Evolutionary conservation across 2,797 vertebrate genomes (phyloP).

Genomic region (Argya squamiceps): DNA sequence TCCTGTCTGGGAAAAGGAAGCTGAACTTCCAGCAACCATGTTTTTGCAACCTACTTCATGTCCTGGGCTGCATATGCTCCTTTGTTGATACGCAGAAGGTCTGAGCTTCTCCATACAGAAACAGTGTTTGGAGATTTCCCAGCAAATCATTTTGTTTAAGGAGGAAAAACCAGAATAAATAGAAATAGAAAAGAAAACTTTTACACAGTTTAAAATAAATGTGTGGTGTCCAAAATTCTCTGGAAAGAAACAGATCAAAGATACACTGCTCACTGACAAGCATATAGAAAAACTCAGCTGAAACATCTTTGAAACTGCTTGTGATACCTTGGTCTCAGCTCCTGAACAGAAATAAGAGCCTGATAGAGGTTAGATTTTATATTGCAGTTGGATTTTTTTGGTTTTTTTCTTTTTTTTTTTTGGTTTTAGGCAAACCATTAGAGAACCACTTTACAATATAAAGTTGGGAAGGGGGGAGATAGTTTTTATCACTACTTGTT

Average conservation of each 20-base stretch:
- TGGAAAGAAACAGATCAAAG: background rate
- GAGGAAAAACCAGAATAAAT: background rate
- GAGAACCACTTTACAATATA: background rate
- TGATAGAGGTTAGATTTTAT: background rate
- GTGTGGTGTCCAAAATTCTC: background rate
- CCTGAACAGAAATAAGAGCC: background rate
- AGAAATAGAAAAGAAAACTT: slow-evolving; percentile 4
- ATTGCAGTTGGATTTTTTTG: background rate
- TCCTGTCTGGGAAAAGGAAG: background rate
- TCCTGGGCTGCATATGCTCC: background rate
- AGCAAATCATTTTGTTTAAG: background rate
- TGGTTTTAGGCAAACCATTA: background rate
- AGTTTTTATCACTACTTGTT: background rate
- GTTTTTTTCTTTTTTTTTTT: background rate
- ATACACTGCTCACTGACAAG: background rate
- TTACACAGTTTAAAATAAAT: background rate
- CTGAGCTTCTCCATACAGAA: background rate
- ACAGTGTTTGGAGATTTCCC: background rate
- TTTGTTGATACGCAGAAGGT: background rate
- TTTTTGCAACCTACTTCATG: background rate
- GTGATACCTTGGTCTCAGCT: background rate
- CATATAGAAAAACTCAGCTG: background rate
- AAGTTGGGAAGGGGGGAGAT: background rate
- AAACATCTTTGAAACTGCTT: background rate
- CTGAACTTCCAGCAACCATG: background rate